Percentiles rank a stretch among this genome's conserved stretches.
These are phyloP conservation scores for Stomatorhinus walkeri DNA, from an alignment of 2,797 vertebrate species.

Conservation along the genomic window DNA sequence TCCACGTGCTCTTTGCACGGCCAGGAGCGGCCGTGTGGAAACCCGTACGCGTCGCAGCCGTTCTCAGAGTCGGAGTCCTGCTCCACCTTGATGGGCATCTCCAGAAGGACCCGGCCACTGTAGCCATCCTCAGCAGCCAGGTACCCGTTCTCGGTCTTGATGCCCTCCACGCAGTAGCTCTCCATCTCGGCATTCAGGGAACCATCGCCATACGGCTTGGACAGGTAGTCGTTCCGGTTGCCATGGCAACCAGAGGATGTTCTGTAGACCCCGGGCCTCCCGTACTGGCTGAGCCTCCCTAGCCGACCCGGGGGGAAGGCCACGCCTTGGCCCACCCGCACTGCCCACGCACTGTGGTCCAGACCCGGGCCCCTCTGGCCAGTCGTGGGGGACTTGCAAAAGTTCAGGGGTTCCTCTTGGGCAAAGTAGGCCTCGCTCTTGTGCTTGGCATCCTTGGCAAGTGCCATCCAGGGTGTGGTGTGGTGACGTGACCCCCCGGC, in stretches of 20 bases:
- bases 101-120: conserved; percentile 56
- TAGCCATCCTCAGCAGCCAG: conserved; percentile 52
- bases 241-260: conserved; percentile 58
- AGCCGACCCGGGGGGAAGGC: conserved; percentile 50
- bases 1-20: conserved; percentile 46
- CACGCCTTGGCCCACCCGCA: conserved; percentile 47
- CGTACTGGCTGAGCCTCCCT: conserved; percentile 58
- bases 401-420: conserved; percentile 60
- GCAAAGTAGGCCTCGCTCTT: conserved; percentile 53
- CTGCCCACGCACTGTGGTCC: conserved; percentile 50
- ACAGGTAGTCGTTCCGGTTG: conserved; percentile 55
- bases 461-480: conserved; percentile 58
- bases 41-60: conserved; percentile 52
- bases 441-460: conserved; percentile 69
- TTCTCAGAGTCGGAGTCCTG: conserved; percentile 80
- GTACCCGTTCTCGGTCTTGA: conserved; percentile 63
- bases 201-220: conserved; percentile 54
- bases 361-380: conserved; percentile 56
- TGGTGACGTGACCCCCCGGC: conserved; percentile 55
- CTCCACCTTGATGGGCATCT: conserved; percentile 80
- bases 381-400: conserved; percentile 59
- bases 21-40: conserved; percentile 57
- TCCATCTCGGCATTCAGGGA: conserved; percentile 50
- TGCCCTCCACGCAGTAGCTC: conserved; percentile 61
- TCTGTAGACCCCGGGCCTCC: conserved; percentile 59